Percentiles rank a stretch among this genome's conserved stretches.
phyloP scores from a whole-genome alignment of 1,140 invertebrate genomes.

The Papilio xuthus region DNA sequence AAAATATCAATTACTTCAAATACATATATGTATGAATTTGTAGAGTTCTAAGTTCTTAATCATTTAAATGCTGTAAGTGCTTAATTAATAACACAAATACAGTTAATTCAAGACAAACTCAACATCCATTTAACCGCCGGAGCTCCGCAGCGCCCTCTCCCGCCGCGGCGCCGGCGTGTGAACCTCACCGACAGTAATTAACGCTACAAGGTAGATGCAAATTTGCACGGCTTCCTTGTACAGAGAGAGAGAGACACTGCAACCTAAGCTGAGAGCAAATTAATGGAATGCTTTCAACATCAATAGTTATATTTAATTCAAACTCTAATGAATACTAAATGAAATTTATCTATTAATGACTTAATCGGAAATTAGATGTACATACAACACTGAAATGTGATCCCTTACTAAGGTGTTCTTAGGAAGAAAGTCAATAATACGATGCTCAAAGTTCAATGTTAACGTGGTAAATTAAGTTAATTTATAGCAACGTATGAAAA shows the following conservation, averaged over 20 bases:
- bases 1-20: no score
- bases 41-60: not conserved
- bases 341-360: no score
- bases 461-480: not conserved
- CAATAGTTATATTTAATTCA: not conserved
- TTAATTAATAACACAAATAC: constrained; percentile 13
- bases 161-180: not conserved
- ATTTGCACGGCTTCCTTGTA: not conserved
- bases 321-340: not conserved
- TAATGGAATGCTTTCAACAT: not conserved
- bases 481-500: not conserved
- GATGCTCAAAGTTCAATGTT: not conserved
- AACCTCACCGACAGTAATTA: not conserved
- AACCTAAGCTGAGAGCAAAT: not conserved
- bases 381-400: no score
- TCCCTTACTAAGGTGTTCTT: no score
- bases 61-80: not conserved
- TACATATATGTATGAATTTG: no score
- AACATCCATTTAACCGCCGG: not conserved
- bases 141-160: not conserved
- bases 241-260: not conserved
- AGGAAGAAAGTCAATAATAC: no score
- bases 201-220: constrained; percentile 16
- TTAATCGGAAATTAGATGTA: no score
- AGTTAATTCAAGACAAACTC: not conserved